Base-by-base conservation (phyloP, 2,888 invertebrate species). In the Sturmia bella region DNA sequence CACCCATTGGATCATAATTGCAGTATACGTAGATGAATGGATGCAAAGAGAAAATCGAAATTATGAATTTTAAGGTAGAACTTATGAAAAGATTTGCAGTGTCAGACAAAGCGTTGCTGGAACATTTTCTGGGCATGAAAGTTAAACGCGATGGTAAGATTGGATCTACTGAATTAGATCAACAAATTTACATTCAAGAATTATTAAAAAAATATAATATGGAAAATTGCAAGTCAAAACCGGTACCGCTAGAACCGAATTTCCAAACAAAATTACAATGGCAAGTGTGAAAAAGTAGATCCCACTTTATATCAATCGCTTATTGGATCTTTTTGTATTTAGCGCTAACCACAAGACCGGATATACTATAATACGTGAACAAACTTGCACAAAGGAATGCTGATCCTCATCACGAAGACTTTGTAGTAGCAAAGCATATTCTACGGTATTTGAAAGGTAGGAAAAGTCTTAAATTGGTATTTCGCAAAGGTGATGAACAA, bases 181-280 rank as follows among this genome's bases (percentile, higher is more conserved):
- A 56, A 56, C 32, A 56, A 56, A 21, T 3, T 21, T 50, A 50
- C 17, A 50, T 21, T 11, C 15, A 13, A 21, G 50, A 50, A 17
- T 21, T 13, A 9, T 12, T 57, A 15, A 9, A 17, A 19, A 37
- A 57, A 17, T 39, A 57, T 12, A 41, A 41, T 21, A 59, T 39
- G 57, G 57, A 59, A n/a, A 41, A 59, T 13, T 59, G 57, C 13
- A 59, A 59, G 12, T 21, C 57, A 13, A 32, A 27, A 32, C 39
- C 41, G 13, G 57, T 59, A 41, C 57, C 57, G 12, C 13, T 59
- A 39, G 57, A 37, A 17, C 57, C 39, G 1, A 39, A 39, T 37
- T 39, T 17, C 39, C 17, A 57, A 37, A 19, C 39, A 3, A 57
- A 39, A 56, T 56, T n/a, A 37, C 17, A n/a, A 32, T 17, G 32